A percentile compares a stretch with the other conserved stretches of the same genome.
Evolutionary conservation across 2,797 vertebrate species (phyloP).

Genomic region (Periophthalmus magnuspinnatus): DNA sequence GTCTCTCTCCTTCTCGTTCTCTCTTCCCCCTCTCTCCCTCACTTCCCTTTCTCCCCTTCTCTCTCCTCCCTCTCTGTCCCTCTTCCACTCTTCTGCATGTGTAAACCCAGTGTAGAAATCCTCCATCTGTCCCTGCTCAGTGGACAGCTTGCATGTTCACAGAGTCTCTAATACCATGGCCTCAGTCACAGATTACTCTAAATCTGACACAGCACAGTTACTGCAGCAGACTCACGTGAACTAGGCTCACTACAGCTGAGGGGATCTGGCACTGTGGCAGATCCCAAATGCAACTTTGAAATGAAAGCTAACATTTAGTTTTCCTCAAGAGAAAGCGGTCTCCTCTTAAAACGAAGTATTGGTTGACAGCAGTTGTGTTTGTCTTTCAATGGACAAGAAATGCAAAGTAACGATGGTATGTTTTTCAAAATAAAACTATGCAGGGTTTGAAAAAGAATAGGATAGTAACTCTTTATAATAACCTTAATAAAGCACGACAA

Average conservation of each 20-base stretch:
- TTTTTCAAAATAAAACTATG: background rate
- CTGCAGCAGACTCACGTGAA: slow-evolving; percentile 25
- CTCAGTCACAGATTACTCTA: slow-evolving; percentile 44
- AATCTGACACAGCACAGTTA: slow-evolving; percentile 55
- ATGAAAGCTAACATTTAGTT: background rate
- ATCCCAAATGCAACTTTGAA: background rate
- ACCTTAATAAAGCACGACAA: too few species aligned
- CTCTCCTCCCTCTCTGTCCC: background rate
- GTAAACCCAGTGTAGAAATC: slow-evolving; percentile 58
- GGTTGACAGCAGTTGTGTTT: too few species aligned
- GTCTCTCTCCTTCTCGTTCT: background rate
- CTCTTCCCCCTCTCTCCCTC: background rate
- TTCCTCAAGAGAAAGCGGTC: background rate
- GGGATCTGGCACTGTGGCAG: background rate
- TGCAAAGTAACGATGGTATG: background rate
- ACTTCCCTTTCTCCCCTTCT: background rate
- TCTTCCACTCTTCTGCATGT: slow-evolving; percentile 4
- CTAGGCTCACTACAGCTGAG: background rate
- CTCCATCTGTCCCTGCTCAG: slow-evolving; percentile 63
- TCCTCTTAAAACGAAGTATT: background rate
- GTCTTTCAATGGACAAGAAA: background rate
- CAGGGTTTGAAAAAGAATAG: too few species aligned
- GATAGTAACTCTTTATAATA: too few species aligned
- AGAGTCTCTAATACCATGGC: slow-evolving; percentile 40
- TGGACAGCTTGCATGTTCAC: slow-evolving; percentile 64